Base-by-base conservation (phyloP, 92 coral and sea anemone species). In the Porites lobata region DNA sequence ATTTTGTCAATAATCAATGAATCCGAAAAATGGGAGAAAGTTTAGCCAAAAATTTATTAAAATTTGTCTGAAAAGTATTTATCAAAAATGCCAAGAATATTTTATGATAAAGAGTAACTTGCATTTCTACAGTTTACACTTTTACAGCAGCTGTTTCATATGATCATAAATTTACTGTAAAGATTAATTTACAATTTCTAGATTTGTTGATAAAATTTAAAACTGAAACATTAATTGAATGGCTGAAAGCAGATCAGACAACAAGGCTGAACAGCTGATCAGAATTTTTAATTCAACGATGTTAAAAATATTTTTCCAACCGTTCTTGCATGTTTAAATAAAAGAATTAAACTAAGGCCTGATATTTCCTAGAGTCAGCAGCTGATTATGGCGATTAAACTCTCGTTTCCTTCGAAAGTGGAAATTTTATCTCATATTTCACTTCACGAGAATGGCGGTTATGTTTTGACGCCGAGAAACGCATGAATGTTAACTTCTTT, bases 401-500 rank as follows among this genome's bases (percentile, higher is more conserved):
- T 50, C 72, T 58, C 43, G 83, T 53, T 67, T 56, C 47, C 69
- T 24, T 77, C 24, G 54, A 76, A 54, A 56, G 14, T 29, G 65
- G 61, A 76, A 29, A 20, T 62, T 58, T 18, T 14, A 15, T 57
- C 76, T 81, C 75, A 69, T 15, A 81, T 80, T 80, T 80, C 84
- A 80, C 8, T 20, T 79, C 7, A 9, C 79, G 61, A 21, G 21
- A 50, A 17, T 66, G 64, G 62, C 62, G 75, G 74, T 52, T 62
- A 50, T 64, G n/a, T 51, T 61, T 10, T 18, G 52, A 24, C 29
- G 20, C n/a, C 68, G 11, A 56, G 86, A 67, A 17, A 5, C 5
- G 38, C 58, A 13, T 32, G 67, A 68, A 53, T 76, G 80, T 81
- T 38, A 70, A 53, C 76, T 69, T 24, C 52, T 66, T 20, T 80